phyloP scores from a whole-genome alignment of 1,140 invertebrate genomes.

The Cydia amplana region DNA sequence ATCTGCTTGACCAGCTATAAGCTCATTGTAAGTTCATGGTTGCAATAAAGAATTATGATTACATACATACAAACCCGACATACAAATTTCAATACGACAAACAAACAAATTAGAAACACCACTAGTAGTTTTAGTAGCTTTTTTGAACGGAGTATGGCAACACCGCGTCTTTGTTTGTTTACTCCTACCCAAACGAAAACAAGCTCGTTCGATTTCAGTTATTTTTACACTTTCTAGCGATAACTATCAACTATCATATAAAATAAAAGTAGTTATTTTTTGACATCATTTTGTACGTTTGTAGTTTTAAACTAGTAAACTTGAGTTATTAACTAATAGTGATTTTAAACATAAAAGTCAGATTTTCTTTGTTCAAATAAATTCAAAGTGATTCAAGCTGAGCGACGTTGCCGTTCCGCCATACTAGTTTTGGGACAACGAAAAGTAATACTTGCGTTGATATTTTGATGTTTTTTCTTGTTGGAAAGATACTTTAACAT shows the following conservation, averaged over 20 bases:
- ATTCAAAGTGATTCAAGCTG: constrained; percentile 38
- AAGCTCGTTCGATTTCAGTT: constrained; percentile 49
- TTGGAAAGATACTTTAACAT: constrained; percentile 35
- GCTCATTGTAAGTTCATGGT: no score
- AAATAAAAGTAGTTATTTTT: constrained; percentile 18
- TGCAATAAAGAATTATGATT: no score
- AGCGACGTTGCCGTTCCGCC: constrained; percentile 72
- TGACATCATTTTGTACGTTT: background rate
- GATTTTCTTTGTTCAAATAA: constrained; percentile 33
- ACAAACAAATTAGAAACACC: no score
- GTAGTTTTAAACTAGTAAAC: constrained; percentile 1
- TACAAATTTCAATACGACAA: no score
- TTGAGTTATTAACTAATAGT: background rate
- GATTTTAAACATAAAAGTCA: background rate
- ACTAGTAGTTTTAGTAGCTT: constrained; percentile 14
- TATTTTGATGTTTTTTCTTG: constrained; percentile 17
- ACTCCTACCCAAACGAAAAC: constrained; percentile 60
- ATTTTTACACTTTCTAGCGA: constrained; percentile 44
- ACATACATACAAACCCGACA: no score
- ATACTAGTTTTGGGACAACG: constrained; percentile 40
- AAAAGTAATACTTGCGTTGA: constrained; percentile 11
- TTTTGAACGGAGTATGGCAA: constrained; percentile 36
- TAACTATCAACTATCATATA: constrained; percentile 30
- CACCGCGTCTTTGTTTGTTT: constrained; percentile 59
- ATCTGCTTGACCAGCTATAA: no score